phyloP scores from a whole-genome alignment of 2,797 vertebrate genomes.

The Gadopsis marmoratus region DNA sequence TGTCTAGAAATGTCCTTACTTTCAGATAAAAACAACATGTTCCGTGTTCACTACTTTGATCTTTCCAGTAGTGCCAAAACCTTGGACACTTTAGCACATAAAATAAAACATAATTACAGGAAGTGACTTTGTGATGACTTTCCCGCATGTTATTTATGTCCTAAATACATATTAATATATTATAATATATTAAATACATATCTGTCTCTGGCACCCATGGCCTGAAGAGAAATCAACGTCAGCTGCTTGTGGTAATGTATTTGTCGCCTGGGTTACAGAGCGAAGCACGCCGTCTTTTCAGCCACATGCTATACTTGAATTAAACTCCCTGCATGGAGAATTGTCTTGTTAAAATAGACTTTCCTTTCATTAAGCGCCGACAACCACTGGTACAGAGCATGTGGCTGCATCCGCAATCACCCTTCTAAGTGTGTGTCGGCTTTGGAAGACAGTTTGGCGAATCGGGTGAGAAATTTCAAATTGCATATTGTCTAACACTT shows the following conservation, averaged over 20 bases:
- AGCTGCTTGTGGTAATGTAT: neutral
- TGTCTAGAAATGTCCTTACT: no score
- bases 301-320: constrained; percentile 37
- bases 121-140: neutral
- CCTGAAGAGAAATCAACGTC: neutral
- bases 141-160: neutral
- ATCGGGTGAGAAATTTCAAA: constrained; percentile 57
- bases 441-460: constrained; percentile 52
- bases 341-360: constrained; percentile 59
- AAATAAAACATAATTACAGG: no score
- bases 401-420: constrained; percentile 58
- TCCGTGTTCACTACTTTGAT: no score
- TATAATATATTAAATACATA: no score
- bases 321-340: constrained; percentile 50
- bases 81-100: no score
- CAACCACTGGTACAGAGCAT: constrained; percentile 24
- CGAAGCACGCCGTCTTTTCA: constrained; percentile 10
- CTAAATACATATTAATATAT: neutral
- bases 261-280: neutral
- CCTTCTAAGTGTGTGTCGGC: constrained; percentile 43
- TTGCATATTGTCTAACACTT: constrained; percentile 58
- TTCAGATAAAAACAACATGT: no score
- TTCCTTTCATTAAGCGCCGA: constrained; percentile 54
- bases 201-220: no score
- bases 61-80: no score